Conservation (phyloP, 2,888 invertebrate species). For the Venustoraphidia nigricollis region DNA sequence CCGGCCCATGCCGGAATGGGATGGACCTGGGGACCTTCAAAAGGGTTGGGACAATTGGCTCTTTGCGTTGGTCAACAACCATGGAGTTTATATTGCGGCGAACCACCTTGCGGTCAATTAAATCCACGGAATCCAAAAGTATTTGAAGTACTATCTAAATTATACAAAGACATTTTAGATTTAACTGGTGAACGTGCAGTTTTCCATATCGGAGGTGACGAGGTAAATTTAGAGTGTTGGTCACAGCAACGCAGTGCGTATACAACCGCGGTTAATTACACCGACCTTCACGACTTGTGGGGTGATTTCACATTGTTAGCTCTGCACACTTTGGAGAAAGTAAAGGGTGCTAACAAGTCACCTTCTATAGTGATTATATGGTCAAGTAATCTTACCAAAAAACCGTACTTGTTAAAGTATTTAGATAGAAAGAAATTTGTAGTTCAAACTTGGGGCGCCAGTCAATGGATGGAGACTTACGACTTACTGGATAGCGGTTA, state of each 20-base stretch:
- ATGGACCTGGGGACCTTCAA: constrained; percentile 67
- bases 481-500: constrained; percentile 64
- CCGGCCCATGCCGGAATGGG: constrained; percentile 82
- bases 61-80: constrained; percentile 69
- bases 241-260: constrained; percentile 28
- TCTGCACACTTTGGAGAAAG: constrained; percentile 41
- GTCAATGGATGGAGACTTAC: constrained; percentile 65
- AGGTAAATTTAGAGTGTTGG: constrained; percentile 73
- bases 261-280: constrained; percentile 39
- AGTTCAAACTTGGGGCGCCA: constrained; percentile 69
- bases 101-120: constrained; percentile 75
- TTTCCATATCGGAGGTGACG: constrained; percentile 73
- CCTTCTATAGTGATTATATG: constrained; percentile 49
- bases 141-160: constrained; percentile 52
- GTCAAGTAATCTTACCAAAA: constrained; percentile 63
- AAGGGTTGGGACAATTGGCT: constrained; percentile 62
- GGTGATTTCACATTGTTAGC: constrained; percentile 58
- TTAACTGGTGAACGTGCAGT: constrained; percentile 61
- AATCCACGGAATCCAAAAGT: constrained; percentile 69
- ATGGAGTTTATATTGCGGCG: constrained; percentile 66
- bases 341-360: constrained; percentile 36
- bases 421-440: constrained; percentile 36
- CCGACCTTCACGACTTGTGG: constrained; percentile 64
- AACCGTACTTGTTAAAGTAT: constrained; percentile 44
- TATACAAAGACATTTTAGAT: constrained; percentile 60